Evolutionary conservation across 2,888 invertebrate genomes (phyloP).

Genomic region (Temnothorax rugatulus): DNA sequence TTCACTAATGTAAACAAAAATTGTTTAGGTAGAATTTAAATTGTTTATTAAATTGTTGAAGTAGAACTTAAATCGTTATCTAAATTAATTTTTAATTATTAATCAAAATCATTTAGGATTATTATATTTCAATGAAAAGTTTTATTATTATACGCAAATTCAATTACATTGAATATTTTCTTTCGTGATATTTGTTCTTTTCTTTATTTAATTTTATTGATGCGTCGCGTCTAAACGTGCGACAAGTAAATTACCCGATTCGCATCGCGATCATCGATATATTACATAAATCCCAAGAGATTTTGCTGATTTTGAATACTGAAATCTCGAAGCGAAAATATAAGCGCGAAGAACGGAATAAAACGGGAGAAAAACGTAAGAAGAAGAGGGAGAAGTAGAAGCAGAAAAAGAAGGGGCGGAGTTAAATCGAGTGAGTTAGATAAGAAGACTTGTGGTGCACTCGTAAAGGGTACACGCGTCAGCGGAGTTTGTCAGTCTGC

Average conservation of each 20-base stretch:
- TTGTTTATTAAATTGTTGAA: no score
- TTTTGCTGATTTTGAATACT: background rate
- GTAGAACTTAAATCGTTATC: background rate
- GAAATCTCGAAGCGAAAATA: constrained; percentile 28
- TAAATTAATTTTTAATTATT: background rate
- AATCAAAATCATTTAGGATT: background rate
- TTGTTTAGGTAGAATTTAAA: background rate
- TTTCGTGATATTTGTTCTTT: background rate
- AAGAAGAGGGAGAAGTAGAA: constrained; percentile 60
- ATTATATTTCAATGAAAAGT: background rate
- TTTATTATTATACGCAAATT: background rate
- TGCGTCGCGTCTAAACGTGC: background rate
- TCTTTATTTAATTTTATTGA: background rate
- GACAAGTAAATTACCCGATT: background rate
- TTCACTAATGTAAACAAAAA: background rate
- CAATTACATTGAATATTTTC: background rate
- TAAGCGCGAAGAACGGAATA: constrained; percentile 24
- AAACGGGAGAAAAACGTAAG: constrained; percentile 45
- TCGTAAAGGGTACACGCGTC: constrained; percentile 62
- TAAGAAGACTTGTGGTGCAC: constrained; percentile 65
- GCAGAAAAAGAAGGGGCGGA: constrained; percentile 58
- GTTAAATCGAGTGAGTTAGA: constrained; percentile 71
- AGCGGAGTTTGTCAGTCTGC: constrained; percentile 65
- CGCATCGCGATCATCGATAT: background rate
- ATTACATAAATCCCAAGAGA: background rate